Conservation (phyloP, 1,140 invertebrate species). For the Acyrthosiphon pisum region DNA sequence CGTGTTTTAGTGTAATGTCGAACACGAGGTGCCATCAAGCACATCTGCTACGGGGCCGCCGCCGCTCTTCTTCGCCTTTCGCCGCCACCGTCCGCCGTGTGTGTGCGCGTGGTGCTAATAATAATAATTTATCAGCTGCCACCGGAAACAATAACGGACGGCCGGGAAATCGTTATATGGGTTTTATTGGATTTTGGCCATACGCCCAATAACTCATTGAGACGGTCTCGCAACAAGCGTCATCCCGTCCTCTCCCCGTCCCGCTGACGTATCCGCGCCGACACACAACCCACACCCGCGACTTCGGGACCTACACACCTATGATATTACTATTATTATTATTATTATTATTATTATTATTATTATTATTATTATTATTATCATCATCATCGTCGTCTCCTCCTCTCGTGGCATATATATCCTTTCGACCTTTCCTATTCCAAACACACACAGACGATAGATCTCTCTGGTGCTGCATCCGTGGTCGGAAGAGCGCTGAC, state of each 20-base stretch:
- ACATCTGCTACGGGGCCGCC: slow-evolving; percentile 21
- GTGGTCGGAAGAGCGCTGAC: background rate
- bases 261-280: no score
- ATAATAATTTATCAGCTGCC: slow-evolving; percentile 57
- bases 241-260: background rate
- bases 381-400: no score
- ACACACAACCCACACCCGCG: background rate
- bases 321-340: background rate
- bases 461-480: background rate
- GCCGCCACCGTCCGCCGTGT: no score
- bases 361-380: no score
- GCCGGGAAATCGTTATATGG: slow-evolving; percentile 42
- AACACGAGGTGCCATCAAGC: slow-evolving; percentile 52
- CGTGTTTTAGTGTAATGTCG: slow-evolving; percentile 49
- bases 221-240: slow-evolving; percentile 46
- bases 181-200: slow-evolving; percentile 52
- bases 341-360: no score
- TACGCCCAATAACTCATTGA: slow-evolving; percentile 54
- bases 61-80: background rate
- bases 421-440: background rate
- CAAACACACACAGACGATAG: background rate
- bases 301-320: background rate
- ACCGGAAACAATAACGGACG: slow-evolving; percentile 56
- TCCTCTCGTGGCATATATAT: background rate
- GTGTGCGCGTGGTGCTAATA: slow-evolving; percentile 13